Evolutionary conservation across 2,113 vertebrate species (phyloP).

Genomic region (Poicephalus gulielmi): DNA sequence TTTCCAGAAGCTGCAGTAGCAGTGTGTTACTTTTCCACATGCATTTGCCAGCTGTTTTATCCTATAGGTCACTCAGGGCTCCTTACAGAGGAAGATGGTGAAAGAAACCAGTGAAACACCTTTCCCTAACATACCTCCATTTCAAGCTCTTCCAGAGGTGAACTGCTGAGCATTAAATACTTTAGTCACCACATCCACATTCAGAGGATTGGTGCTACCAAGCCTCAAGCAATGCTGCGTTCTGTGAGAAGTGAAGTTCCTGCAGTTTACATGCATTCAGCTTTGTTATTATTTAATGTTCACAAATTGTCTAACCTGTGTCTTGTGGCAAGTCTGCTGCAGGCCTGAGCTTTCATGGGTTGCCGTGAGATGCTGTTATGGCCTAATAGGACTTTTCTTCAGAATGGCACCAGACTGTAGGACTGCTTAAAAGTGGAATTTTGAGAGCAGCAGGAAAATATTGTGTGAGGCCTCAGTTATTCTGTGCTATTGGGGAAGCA

Average conservation of each 20-base stretch:
- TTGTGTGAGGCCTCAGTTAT: background rate
- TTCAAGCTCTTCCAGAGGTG: background rate
- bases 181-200: background rate
- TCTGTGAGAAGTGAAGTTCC: background rate
- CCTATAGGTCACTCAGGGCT: background rate
- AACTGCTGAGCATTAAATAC: background rate
- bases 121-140: background rate
- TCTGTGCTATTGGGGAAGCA: background rate
- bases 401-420: background rate
- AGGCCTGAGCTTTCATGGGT: background rate
- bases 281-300: background rate
- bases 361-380: rapidly evolving
- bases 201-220: background rate
- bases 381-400: background rate
- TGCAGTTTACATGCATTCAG: background rate
- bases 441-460: background rate
- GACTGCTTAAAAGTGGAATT: background rate
- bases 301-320: background rate
- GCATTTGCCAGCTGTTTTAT: background rate
- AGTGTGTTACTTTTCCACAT: background rate
- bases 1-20: background rate
- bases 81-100: background rate
- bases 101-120: background rate
- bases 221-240: background rate
- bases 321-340: background rate